Conservation (phyloP, 2,797 vertebrate species). For the Oreochromis mossambicus region DNA sequence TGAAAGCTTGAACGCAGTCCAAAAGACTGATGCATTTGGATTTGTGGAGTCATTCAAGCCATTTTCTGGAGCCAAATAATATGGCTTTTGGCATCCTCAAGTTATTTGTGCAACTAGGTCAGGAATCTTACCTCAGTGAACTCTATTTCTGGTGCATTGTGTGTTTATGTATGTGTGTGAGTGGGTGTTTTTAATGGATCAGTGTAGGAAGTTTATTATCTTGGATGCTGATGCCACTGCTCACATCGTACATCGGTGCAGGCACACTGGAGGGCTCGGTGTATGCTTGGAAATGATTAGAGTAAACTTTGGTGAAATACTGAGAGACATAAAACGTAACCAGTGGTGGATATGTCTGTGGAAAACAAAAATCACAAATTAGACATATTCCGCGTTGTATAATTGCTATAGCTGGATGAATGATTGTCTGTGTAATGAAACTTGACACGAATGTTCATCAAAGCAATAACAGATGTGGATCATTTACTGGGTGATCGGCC, state of each 20-base stretch:
- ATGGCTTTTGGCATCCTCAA: not conserved
- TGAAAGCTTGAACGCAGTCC: not conserved
- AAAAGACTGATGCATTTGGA: not conserved
- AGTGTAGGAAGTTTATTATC: conserved; percentile 32
- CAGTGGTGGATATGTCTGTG: not conserved
- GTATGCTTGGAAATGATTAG: conserved; percentile 12
- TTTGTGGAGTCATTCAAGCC: not conserved
- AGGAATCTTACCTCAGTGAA: not conserved
- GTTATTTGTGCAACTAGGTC: conserved; percentile 1
- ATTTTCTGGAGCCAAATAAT: not conserved
- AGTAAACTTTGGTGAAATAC: conserved; percentile 6
- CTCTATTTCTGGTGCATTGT: conserved; percentile 2
- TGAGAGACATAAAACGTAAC: not conserved
- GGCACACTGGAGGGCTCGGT: not conserved
- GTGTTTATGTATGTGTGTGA: conserved; percentile 3
- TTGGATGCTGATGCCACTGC: conserved; percentile 5
- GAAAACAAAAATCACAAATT: conserved; percentile 15
- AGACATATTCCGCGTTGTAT: not conserved
- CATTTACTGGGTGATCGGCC: not conserved
- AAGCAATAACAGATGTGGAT: not conserved
- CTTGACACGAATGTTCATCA: conserved; percentile 5
- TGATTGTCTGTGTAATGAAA: conserved; percentile 42
- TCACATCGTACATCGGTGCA: not conserved
- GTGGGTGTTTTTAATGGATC: conserved; percentile 36
- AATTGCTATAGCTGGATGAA: conserved; percentile 19